Evolutionary conservation across 2,888 invertebrate genomes (phyloP), one percentile per base, ranked within the genome.

Genomic region (Clunio marinus): DNA sequence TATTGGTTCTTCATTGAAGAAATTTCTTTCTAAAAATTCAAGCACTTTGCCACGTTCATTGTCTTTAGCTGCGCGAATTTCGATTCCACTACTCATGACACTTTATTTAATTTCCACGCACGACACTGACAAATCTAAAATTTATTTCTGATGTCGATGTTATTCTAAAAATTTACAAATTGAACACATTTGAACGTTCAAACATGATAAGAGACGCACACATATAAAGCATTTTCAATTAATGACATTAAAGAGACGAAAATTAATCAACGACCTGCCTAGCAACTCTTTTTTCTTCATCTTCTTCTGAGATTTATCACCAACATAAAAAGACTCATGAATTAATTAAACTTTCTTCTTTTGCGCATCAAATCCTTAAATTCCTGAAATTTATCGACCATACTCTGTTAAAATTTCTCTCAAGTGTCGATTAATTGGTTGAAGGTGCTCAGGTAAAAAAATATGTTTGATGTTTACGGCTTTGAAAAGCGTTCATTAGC

Each of bases 381-480:
- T 17, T 35, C 32, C 59, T 59, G 59, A 59, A 59, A 59, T 59
- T 59, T 59, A 59, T 59, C 24, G 59, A 35, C 17, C 32, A 13
- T 7, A 27, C 58, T 58, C 27, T 25, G 28, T 28, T n/a, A 22
- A 59, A 59, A 59, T 59, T 35, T n/a, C n/a, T n/a, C 58, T 46
- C 5, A 5, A 20, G 5, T 22, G 20, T 2, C 59, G 59, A 59
- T 59, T 59, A 59, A 59, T 59, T 59, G 59, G 32, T 10, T 2
- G 58, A 13, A n/a, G 22, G 8, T 7, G 55, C 28, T 24, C 25
- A 28, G 59, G 20, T n/a, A n/a, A n/a, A 20, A 59, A 59, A 35
- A 17, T 32, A 20, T 59, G 32, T 59, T 59, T 59, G 59, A 59
- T 59, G 59, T 32, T 59, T 28, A 59, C 8, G 59, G 35, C 17